These are phyloP conservation scores for Hipposideros armiger DNA, from an alignment of 2,113 vertebrate species.

Conservation along the genomic window DNA sequence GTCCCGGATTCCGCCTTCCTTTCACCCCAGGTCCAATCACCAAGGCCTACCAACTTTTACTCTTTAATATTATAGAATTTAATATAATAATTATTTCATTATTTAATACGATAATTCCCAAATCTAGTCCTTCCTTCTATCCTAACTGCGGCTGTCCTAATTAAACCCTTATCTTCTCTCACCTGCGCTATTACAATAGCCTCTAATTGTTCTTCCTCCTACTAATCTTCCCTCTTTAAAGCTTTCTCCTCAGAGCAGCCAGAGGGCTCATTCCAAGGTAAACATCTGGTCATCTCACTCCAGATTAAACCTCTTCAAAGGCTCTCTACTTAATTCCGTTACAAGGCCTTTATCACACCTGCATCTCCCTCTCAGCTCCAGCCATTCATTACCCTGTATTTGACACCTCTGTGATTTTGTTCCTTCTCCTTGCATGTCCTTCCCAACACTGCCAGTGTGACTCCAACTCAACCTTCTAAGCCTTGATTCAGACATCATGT, in stretches of 20 bases:
- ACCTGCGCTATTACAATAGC: background rate
- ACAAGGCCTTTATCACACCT: background rate
- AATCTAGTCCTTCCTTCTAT: background rate
- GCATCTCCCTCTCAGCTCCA: background rate
- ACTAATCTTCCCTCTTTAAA: background rate
- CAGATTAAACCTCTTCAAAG: background rate
- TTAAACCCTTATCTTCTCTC: background rate
- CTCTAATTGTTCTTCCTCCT: background rate
- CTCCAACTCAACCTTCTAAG: background rate
- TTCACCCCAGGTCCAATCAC: background rate
- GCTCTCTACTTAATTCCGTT: background rate
- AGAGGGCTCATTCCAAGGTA: background rate
- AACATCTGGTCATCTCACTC: background rate
- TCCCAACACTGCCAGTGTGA: background rate
- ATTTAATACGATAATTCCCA: background rate
- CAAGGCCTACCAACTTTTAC: background rate
- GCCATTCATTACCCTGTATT: background rate
- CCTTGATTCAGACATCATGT: background rate
- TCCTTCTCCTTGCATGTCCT: background rate
- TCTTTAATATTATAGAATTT: background rate
- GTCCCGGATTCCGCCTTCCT: background rate
- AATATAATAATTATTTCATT: too few species aligned
- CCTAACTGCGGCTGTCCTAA: background rate
- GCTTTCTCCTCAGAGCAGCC: background rate
- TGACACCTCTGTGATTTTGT: background rate